Evolutionary conservation across 1,140 invertebrate genomes (phyloP).

Genomic region (Eubasilissa regina): DNA sequence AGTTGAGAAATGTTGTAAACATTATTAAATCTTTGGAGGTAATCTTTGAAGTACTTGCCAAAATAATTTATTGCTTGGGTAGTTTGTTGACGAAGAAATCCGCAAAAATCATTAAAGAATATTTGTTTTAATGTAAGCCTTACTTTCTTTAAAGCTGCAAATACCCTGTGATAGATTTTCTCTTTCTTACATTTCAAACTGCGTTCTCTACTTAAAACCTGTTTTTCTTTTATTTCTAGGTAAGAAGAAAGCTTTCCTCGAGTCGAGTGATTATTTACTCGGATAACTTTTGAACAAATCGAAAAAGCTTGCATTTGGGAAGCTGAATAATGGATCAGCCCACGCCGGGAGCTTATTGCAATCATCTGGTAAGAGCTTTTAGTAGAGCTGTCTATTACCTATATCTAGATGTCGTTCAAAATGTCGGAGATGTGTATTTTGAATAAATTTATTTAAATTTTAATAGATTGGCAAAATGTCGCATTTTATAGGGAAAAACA

Average conservation of each 20-base stretch:
- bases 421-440: not conserved
- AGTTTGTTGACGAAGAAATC: too few species aligned
- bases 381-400: conserved; percentile 5
- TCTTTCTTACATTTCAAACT: not conserved
- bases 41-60: too few species aligned
- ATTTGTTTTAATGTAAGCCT: too few species aligned
- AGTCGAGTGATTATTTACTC: conserved; percentile 29
- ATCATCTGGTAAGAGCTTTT: conserved; percentile 38
- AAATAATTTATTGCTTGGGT: too few species aligned
- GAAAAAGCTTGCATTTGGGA: conserved; percentile 17
- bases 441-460: too few species aligned
- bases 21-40: too few species aligned
- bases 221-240: conserved; percentile 41
- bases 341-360: conserved; percentile 34
- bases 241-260: conserved; percentile 20
- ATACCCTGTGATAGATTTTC: not conserved
- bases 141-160: too few species aligned
- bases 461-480: too few species aligned
- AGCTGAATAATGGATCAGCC: conserved; percentile 36
- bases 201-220: not conserved
- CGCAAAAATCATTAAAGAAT: too few species aligned
- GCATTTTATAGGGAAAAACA: too few species aligned
- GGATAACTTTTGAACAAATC: conserved; percentile 22
- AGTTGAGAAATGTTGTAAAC: too few species aligned
- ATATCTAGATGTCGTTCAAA: not conserved